Evolutionary conservation across 2,797 vertebrate genomes (phyloP).

Genomic region (Staurois parvus): DNA sequence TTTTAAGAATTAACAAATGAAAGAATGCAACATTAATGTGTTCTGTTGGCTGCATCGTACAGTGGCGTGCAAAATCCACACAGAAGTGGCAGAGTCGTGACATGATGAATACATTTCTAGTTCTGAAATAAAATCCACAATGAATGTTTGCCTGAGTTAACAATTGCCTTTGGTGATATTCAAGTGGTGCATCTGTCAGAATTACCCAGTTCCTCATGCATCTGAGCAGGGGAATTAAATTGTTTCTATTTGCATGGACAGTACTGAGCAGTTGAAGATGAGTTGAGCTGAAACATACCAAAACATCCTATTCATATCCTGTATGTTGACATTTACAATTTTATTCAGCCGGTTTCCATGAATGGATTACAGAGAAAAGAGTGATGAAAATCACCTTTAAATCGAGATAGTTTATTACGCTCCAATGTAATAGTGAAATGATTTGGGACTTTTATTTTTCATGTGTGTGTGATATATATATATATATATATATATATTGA

Average conservation of each 20-base stretch:
- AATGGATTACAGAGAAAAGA: too few relatives aligned
- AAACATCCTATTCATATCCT: slow-evolving; percentile 41
- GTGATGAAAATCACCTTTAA: too few relatives aligned
- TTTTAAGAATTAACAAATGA: slow-evolving; percentile 21
- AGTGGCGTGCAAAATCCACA: slow-evolving; percentile 17
- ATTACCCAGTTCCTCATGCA: slow-evolving; percentile 41
- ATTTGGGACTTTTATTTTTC: too few relatives aligned
- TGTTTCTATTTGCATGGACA: slow-evolving; percentile 59
- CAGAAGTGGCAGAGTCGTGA: slow-evolving; percentile 53
- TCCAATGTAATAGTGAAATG: too few relatives aligned
- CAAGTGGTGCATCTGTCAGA: slow-evolving; percentile 58
- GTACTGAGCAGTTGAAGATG: slow-evolving; percentile 53
- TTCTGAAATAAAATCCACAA: slow-evolving; percentile 56
- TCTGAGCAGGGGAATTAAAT: slow-evolving; percentile 49
- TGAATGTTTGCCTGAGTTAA: slow-evolving; percentile 58
- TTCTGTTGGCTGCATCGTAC: slow-evolving; percentile 32
- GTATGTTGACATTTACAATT: slow-evolving; percentile 26
- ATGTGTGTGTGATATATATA: too few relatives aligned
- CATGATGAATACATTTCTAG: slow-evolving; percentile 54
- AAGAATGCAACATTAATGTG: slow-evolving; percentile 5
- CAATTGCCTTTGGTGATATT: slow-evolving; percentile 59
- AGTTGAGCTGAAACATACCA: slow-evolving; percentile 49
- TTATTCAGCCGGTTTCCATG: background rate
- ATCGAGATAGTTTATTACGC: too few relatives aligned
- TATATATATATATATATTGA: too few relatives aligned